phyloP scores from a whole-genome alignment of 2,797 vertebrate genomes.

The Amblyopsis hoosieri region DNA sequence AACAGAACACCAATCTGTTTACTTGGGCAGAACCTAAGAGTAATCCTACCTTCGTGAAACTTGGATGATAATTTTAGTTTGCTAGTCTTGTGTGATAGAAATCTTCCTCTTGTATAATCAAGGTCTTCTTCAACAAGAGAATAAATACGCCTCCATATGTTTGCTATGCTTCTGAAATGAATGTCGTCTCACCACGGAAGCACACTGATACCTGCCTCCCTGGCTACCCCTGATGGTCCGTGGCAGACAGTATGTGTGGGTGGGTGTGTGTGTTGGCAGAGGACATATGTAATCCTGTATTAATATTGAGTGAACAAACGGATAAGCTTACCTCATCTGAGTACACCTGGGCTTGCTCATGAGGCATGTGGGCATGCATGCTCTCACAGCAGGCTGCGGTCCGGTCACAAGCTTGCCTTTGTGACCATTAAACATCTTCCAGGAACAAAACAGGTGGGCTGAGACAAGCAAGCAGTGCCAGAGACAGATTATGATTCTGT shows the following conservation, averaged over 20 bases:
- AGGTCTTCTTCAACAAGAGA: slow-evolving; percentile 32
- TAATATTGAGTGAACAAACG: slow-evolving; percentile 67
- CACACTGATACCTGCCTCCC: slow-evolving; percentile 53
- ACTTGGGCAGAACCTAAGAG: not conserved
- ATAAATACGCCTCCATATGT: slow-evolving; percentile 34
- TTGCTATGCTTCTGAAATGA: slow-evolving; percentile 20
- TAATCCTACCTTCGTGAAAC: slow-evolving; percentile 57
- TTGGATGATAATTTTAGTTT: slow-evolving; percentile 16
- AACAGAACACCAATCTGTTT: too few species aligned
- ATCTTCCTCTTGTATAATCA: slow-evolving; percentile 27
- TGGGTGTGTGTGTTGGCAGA: slow-evolving; percentile 58
- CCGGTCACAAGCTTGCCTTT: not conserved
- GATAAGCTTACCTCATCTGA: slow-evolving; percentile 61
- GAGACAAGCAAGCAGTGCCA: not conserved
- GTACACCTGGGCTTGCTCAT: slow-evolving; percentile 16
- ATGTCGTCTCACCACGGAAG: slow-evolving; percentile 19
- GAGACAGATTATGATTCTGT: not conserved
- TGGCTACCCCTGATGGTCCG: slow-evolving; percentile 49
- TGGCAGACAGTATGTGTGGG: slow-evolving; percentile 46
- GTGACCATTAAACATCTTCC: not conserved
- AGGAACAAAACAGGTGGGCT: slow-evolving; percentile 8
- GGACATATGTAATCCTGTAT: slow-evolving; percentile 75
- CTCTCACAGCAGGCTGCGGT: not conserved
- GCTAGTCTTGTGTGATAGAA: slow-evolving; percentile 21
- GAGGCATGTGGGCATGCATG: slow-evolving; percentile 30